Base-by-base conservation (phyloP, 2,888 invertebrate species). In the Shargacucullia verbasci region DNA sequence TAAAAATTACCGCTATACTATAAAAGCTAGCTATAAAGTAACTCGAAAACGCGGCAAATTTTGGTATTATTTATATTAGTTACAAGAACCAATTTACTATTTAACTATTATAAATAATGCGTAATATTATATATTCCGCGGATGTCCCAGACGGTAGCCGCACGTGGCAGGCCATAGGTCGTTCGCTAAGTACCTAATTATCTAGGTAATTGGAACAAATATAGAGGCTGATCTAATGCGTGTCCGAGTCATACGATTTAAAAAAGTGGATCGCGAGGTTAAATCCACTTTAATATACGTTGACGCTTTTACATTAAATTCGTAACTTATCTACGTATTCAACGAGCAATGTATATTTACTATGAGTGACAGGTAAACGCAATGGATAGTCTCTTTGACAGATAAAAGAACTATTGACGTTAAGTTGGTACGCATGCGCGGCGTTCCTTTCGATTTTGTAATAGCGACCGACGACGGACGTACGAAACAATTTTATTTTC, bases 351-450 rank as follows among this genome's bases (percentile, higher is more conserved):
- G 49, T 45, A 58, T 33, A 0, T 0, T 13, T 14, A 39, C 39
- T 31, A 20, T 12, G 27, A 47, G 10, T 68, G 70, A 44, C 55
- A 33, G 29, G 11, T 14, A 37, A 12, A 31, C 38, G 13, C 41
- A 46, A 20, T 34, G 12, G 8, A 20, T 40, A 48, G 39, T 44
- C 29, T 45, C 7, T 20, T 39, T 63, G 59, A 59, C 59, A 59
- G 50, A 10, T 1, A 15, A 1, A 34, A 10, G 38, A 7, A 6
- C 0, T 46, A 37, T 52, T 48, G 44, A 41, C 29, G 38, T 50
- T 10, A 65, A 20, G 67, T 77, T 80, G 77, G 79, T 35, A 73
- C 63, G 50, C 49, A 15, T 79, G 79, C 70, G 65, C 61, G 39
- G 7, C 70, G 70, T 68, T 77, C 49, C 71, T 40, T 58, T 66